Conservation (phyloP, 2,888 invertebrate species). For the Cremastinae sp. region DNA sequence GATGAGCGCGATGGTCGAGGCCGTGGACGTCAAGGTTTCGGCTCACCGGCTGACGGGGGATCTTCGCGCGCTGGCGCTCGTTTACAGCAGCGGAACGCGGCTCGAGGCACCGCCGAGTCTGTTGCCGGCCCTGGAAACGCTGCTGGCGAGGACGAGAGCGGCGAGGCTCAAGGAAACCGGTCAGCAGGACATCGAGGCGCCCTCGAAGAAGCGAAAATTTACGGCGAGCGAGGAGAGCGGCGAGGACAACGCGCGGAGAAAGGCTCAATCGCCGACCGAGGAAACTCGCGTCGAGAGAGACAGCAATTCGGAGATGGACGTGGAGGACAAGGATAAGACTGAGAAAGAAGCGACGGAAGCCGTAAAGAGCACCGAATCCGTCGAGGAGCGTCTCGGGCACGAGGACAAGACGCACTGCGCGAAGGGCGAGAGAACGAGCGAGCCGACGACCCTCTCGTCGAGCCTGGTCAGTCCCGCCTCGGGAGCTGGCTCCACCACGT, state of each 20-base stretch:
- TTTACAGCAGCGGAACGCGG: slow-evolving; percentile 81
- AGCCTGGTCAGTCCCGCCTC: slow-evolving; percentile 67
- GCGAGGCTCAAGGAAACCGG: slow-evolving; percentile 70
- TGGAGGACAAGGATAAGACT: slow-evolving; percentile 70
- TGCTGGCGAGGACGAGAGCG: slow-evolving; percentile 74
- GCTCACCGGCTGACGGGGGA: slow-evolving; percentile 83
- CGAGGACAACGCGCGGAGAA: slow-evolving; percentile 63
- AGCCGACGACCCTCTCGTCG: slow-evolving; percentile 66
- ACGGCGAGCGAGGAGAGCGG: slow-evolving; percentile 68
- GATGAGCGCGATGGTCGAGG: slow-evolving; percentile 82
- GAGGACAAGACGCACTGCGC: slow-evolving; percentile 47
- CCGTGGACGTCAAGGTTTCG: slow-evolving; percentile 81
- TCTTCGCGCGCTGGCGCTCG: slow-evolving; percentile 83
- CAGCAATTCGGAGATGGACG: slow-evolving; percentile 62
- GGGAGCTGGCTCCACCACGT: slow-evolving; percentile 67
- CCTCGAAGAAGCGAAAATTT: slow-evolving; percentile 78
- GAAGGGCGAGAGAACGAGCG: slow-evolving; percentile 61
- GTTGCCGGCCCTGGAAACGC: slow-evolving; percentile 74
- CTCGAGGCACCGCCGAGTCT: slow-evolving; percentile 76
- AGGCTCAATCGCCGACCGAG: slow-evolving; percentile 64
- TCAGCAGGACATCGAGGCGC: slow-evolving; percentile 74
- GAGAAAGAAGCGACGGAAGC: slow-evolving; percentile 66
- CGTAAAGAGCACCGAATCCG: slow-evolving; percentile 57
- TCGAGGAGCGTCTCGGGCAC: slow-evolving; percentile 62
- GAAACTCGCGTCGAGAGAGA: slow-evolving; percentile 52